phyloP scores from a whole-genome alignment of 2,797 vertebrate species.

The Mus minutoides region DNA sequence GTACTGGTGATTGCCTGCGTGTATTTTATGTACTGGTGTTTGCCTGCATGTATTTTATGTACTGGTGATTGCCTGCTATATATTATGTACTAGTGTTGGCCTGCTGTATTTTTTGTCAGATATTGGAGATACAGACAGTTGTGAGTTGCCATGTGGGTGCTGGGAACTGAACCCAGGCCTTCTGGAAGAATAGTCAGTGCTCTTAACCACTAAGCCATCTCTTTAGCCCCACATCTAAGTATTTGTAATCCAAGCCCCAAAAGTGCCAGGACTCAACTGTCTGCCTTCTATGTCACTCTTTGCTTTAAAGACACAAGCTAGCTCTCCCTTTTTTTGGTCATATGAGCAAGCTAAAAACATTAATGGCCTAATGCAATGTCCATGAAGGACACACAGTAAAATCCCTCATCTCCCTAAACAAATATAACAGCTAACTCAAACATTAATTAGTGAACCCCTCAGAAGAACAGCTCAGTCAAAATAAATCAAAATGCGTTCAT shows the following conservation, averaged over 20 bases:
- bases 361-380: background rate
- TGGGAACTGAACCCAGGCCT: background rate
- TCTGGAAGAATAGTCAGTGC: background rate
- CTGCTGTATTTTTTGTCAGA: background rate
- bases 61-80: too few species aligned
- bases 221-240: background rate
- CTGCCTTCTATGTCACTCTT: background rate
- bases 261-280: background rate
- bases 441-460: conserved; percentile 5
- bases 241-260: conserved; percentile 21
- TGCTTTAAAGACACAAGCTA: background rate
- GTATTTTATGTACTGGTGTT: background rate
- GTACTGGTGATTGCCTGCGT: too few species aligned
- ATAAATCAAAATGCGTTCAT: conserved; percentile 30
- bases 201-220: background rate
- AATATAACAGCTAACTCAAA: conserved; percentile 51
- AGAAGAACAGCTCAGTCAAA: conserved; percentile 18
- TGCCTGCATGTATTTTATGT: too few species aligned
- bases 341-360: background rate
- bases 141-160: background rate
- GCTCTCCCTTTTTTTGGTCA: background rate
- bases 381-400: background rate
- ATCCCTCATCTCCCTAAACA: background rate
- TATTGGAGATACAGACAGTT: background rate
- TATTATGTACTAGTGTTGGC: too few species aligned